These are phyloP conservation scores for Teleogryllus oceanicus DNA, from an alignment of 2,888 invertebrate genomes.

Conservation along the genomic window DNA sequence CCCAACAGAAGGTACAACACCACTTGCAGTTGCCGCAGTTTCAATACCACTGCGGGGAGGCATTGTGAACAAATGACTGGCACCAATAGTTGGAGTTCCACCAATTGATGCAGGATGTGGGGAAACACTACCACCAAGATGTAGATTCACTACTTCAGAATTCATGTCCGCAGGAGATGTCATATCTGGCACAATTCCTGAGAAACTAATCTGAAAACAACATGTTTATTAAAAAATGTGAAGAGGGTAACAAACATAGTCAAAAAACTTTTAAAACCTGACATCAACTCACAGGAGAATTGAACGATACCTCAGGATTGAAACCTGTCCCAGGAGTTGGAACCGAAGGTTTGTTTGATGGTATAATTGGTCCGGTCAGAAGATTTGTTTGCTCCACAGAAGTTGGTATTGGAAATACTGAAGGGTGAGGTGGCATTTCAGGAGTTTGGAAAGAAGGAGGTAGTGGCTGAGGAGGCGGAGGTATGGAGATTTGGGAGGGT, in stretches of 20 bases:
- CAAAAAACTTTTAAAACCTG: too few relatives aligned
- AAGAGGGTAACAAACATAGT: too few relatives aligned
- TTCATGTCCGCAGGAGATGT: neutral
- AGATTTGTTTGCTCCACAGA: conserved; percentile 18
- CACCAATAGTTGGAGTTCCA: conserved; percentile 30
- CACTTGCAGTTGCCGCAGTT: conserved; percentile 38
- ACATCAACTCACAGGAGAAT: neutral
- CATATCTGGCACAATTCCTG: neutral
- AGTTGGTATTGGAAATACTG: conserved; percentile 23
- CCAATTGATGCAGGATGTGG: conserved; percentile 32
- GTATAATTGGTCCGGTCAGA: neutral
- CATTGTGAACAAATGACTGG: conserved; percentile 27
- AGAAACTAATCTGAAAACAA: neutral
- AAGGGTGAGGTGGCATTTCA: conserved; percentile 26
- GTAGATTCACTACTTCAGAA: neutral
- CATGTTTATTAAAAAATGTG: neutral
- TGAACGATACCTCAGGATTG: neutral
- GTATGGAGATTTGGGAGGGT: conserved; percentile 4
- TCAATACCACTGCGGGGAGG: conserved; percentile 40
- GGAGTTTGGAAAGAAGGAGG: conserved; percentile 33
- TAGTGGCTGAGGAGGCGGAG: conserved; percentile 34
- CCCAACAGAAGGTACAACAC: conserved; percentile 40
- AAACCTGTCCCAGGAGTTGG: neutral
- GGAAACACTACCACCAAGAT: neutral
- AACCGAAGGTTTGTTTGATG: neutral